phyloP scores from a whole-genome alignment of 1,140 invertebrate species.

The Atopsyche davidsoni region DNA sequence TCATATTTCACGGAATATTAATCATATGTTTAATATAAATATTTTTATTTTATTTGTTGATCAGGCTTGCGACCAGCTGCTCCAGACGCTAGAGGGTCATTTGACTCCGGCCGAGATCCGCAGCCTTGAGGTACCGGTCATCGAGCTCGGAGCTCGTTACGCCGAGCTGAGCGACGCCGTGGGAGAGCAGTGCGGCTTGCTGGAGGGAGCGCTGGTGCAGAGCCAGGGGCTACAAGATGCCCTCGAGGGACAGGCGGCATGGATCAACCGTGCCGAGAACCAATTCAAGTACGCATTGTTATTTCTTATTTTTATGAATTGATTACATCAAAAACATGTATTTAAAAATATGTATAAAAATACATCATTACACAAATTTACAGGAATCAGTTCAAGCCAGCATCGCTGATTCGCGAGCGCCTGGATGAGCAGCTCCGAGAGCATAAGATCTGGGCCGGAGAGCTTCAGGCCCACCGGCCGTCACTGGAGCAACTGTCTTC shows the following conservation, averaged over 20 bases:
- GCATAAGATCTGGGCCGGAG: slow-evolving; percentile 70
- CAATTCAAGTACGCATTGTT: slow-evolving; percentile 64
- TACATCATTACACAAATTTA: slow-evolving; percentile 3
- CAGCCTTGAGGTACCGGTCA: slow-evolving; percentile 71
- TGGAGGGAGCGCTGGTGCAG: slow-evolving; percentile 85
- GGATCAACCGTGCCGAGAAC: slow-evolving; percentile 79
- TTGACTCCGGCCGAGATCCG: slow-evolving; percentile 69
- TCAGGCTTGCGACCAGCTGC: slow-evolving; percentile 61
- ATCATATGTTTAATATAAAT: slow-evolving; percentile 7
- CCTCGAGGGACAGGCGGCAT: slow-evolving; percentile 74
- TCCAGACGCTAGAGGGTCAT: slow-evolving; percentile 73
- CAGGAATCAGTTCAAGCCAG: slow-evolving; percentile 68
- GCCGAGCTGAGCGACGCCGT: slow-evolving; percentile 64
- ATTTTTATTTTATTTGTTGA: slow-evolving; percentile 14
- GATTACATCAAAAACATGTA: neutral
- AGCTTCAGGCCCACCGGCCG: slow-evolving; percentile 77
- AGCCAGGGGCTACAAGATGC: slow-evolving; percentile 93
- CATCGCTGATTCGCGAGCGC: slow-evolving; percentile 81
- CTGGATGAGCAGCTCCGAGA: slow-evolving; percentile 85
- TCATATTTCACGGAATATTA: too few relatives aligned
- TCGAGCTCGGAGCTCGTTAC: slow-evolving; percentile 72
- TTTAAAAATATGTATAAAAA: neutral
- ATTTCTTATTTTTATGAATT: slow-evolving; percentile 19
- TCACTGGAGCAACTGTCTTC: slow-evolving; percentile 77
- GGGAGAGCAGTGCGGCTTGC: slow-evolving; percentile 70